Conservation (phyloP, 2,888 invertebrate species). For the Magallana nippona region DNA sequence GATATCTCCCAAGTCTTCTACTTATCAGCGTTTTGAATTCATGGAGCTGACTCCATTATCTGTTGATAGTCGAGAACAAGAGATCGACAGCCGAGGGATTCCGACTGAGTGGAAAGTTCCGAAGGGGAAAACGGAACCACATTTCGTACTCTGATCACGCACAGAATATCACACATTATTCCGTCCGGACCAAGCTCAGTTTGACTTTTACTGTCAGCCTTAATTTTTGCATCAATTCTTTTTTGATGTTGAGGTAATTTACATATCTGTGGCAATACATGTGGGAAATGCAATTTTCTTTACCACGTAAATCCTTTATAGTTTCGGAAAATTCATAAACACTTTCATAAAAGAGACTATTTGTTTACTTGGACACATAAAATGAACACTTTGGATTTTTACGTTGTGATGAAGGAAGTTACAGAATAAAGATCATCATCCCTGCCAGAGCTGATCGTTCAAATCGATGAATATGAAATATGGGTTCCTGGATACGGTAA, state of each 20-base stretch:
- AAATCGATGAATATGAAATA: too few relatives aligned
- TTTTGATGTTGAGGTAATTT: conserved; percentile 19
- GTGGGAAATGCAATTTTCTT: conserved; percentile 24
- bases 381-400: too few relatives aligned
- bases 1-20: conserved; percentile 21
- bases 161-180: conserved; percentile 19
- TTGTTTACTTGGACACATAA: too few relatives aligned
- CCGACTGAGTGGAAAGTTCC: conserved; percentile 28
- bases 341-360: too few relatives aligned
- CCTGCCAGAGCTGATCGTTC: too few relatives aligned
- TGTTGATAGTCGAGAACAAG: conserved; percentile 27
- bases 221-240: conserved; percentile 20
- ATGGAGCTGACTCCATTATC: conserved; percentile 9
- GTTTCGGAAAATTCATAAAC: too few relatives aligned
- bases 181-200: neutral
- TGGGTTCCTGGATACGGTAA: too few relatives aligned
- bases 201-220: conserved; percentile 25
- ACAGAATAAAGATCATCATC: too few relatives aligned
- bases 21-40: conserved; percentile 30
- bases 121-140: conserved; percentile 29
- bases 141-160: conserved; percentile 28
- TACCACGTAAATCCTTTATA: neutral
- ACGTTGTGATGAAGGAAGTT: too few relatives aligned
- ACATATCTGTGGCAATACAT: conserved; percentile 17
- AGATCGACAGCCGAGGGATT: conserved; percentile 21